Percentiles rank a stretch among this genome's conserved stretches.
phyloP scores from a whole-genome alignment of 2,888 invertebrate species.

The Xylocampa areola region DNA sequence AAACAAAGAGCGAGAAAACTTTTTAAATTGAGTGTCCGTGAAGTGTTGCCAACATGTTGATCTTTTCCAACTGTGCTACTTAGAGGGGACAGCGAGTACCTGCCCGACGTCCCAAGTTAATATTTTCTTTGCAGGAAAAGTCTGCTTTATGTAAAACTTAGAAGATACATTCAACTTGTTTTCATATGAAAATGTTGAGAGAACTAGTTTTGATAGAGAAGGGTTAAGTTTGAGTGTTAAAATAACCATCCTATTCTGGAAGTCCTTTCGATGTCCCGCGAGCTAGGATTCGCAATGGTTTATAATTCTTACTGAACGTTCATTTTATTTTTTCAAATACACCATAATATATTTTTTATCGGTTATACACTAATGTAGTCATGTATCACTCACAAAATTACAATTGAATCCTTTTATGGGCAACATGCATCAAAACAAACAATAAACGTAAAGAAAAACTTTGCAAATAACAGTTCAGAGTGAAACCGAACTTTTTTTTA shows the following conservation, averaged over 20 bases:
- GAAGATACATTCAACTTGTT: slow-evolving; percentile 39
- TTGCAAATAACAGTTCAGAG: slow-evolving; percentile 73
- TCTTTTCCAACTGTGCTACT: slow-evolving; percentile 78
- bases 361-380: slow-evolving; percentile 17
- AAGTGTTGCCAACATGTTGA: slow-evolving; percentile 89
- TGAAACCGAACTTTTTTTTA: slow-evolving; percentile 81
- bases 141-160: slow-evolving; percentile 59
- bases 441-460: slow-evolving; percentile 78
- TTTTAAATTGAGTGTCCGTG: slow-evolving; percentile 89
- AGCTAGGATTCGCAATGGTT: too few species aligned
- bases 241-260: not conserved
- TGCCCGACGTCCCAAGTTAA: slow-evolving; percentile 77
- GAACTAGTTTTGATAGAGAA: slow-evolving; percentile 17
- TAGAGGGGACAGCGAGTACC: slow-evolving; percentile 65
- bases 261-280: too few species aligned
- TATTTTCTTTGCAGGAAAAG: slow-evolving; percentile 79
- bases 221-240: not conserved
- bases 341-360: too few species aligned
- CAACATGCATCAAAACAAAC: slow-evolving; percentile 75
- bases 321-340: not conserved
- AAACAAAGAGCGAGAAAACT: slow-evolving; percentile 86
- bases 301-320: not conserved
- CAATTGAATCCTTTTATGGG: slow-evolving; percentile 63
- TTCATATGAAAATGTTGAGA: slow-evolving; percentile 28
- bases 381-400: slow-evolving; percentile 45